A percentile compares a stretch with the other conserved stretches of the same genome.
Conservation (phyloP, 2,888 invertebrate genomes). For the Timandra comae region DNA sequence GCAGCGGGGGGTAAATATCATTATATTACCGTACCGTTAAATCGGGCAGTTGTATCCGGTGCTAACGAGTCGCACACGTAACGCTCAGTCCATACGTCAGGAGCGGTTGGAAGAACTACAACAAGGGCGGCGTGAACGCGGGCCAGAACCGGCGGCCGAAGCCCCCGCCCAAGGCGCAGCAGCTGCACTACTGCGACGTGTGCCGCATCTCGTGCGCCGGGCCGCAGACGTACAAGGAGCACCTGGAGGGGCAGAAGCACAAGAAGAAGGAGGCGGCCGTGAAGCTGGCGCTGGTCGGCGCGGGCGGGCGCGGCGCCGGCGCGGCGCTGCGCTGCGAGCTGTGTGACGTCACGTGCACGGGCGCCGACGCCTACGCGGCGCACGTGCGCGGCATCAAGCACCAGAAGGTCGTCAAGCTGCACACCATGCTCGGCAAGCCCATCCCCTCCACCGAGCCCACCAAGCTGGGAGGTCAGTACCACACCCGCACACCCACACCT, state of each 20-base stretch:
- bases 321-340: constrained; percentile 92
- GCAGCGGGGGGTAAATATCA: constrained; percentile 49
- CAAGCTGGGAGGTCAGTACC: constrained; percentile 76
- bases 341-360: constrained; percentile 99
- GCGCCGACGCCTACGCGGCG: constrained; percentile 98
- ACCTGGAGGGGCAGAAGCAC: constrained; percentile 98
- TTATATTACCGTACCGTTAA: too few relatives aligned
- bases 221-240: constrained; percentile 85
- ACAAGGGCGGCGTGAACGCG: constrained; percentile 68
- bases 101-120: constrained; percentile 68
- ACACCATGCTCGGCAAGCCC: constrained; percentile 97
- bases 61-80: too few relatives aligned
- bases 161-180: constrained; percentile 92
- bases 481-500: too few relatives aligned
- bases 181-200: constrained; percentile 98
- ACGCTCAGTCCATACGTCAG: too few relatives aligned
- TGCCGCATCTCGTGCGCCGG: constrained; percentile 99
- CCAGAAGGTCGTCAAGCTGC: constrained; percentile 97
- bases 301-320: constrained; percentile 46
- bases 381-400: constrained; percentile 99
- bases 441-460: constrained; percentile 97
- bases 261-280: constrained; percentile 95
- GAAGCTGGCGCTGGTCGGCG: constrained; percentile 74
- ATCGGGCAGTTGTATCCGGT: too few relatives aligned
- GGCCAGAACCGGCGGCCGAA: constrained; percentile 81